A percentile compares a stretch with the other conserved stretches of the same genome.
Evolutionary conservation across 2,113 vertebrate species (phyloP).

Genomic region (Rafetus swinhoei): DNA sequence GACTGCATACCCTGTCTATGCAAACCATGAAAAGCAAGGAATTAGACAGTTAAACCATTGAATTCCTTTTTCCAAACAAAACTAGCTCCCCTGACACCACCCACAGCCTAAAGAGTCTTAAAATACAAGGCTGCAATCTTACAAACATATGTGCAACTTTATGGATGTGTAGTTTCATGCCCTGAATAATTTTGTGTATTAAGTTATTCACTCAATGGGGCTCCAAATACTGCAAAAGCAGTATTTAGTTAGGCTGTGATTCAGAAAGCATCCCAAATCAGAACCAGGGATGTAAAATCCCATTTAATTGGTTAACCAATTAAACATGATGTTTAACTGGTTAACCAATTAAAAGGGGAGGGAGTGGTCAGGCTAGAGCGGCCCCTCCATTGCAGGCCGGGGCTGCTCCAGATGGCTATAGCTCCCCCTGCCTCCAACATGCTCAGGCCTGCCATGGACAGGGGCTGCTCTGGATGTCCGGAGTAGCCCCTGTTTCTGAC

Average conservation of each 20-base stretch:
- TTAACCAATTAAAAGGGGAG: too few relatives aligned
- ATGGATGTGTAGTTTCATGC: neutral
- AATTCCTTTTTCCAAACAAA: neutral
- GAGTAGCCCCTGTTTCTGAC: too few relatives aligned
- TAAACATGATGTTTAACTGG: too few relatives aligned
- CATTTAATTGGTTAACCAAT: too few relatives aligned
- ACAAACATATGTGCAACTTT: neutral
- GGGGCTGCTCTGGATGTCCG: too few relatives aligned
- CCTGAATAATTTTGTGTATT: neutral
- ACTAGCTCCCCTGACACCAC: neutral
- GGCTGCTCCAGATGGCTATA: too few relatives aligned
- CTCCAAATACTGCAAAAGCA: neutral
- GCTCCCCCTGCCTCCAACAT: too few relatives aligned
- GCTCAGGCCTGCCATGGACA: too few relatives aligned
- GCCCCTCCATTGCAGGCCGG: too few relatives aligned
- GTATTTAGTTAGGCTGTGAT: neutral
- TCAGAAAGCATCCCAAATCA: neutral
- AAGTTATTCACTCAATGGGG: neutral
- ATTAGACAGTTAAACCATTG: neutral
- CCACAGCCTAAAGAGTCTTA: neutral
- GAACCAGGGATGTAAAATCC: too few relatives aligned
- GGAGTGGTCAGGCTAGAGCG: too few relatives aligned
- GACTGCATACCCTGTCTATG: neutral
- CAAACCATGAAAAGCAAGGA: neutral
- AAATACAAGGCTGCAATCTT: neutral